Base-by-base conservation (phyloP, 1,140 invertebrate species). In the Cyrtorhinus lividipennis region DNA sequence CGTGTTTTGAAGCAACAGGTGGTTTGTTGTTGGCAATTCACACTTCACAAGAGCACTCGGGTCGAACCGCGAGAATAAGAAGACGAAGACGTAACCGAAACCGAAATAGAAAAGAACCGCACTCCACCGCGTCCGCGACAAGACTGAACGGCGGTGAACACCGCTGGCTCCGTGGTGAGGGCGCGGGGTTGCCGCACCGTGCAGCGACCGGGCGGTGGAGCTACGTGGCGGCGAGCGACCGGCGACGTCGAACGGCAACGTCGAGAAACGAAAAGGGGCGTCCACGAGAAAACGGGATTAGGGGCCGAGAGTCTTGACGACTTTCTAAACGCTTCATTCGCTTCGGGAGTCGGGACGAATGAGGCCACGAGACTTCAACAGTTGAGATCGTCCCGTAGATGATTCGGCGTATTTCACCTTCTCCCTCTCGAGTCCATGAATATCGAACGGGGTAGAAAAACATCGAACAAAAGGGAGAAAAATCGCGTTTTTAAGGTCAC, bases 281-380 rank as follows among this genome's bases (percentile, higher is more conserved):
- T 20, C 10, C 18, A 10, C 48, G 48, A 53, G 12, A 53, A n/a
- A 53, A 53, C 48, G 48, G 48, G 48, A 53, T 53, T 53, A 53
- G 10, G 48, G 5, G 10, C 20, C 10, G 48, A n/a, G n/a, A 53
- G 20, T 53, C 48, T 20, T 22, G 48, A n/a, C n/a, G n/a, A 53
- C 48, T 53, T 53, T 53, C 48, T 53, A 53, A 53, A 53, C 48
- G 48, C 48, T 53, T 53, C 48, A 53, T 53, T 53, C 48, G 48
- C 48, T 20, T 38, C 30, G 10, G n/a, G n/a, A n/a, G n/a, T n/a
- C n/a, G n/a, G n/a, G n/a, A 22, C 48, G 10, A 53, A 53, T 53
- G 5, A 8, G 48, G 18, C 48, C 8, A 53, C 48, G 10, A 53
- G 48, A 38, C 5, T 38, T 15, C 30, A n/a, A n/a, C n/a, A n/a